These are phyloP conservation scores for Matsumurasca onukii DNA, from an alignment of 1,140 invertebrate species.

Conservation along the genomic window DNA sequence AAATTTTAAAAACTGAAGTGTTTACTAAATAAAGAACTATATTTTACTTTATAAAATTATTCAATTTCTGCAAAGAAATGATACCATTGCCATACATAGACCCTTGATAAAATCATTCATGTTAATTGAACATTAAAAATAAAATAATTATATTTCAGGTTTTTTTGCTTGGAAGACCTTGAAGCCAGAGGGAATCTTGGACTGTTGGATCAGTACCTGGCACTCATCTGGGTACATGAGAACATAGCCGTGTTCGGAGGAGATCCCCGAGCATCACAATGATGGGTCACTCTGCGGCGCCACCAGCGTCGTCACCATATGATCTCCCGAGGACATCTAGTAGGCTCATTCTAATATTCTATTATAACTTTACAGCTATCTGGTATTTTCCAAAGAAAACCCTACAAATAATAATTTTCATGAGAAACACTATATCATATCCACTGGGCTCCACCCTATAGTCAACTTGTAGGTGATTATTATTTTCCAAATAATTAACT, in stretches of 20 bases:
- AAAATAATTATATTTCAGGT: slow-evolving; percentile 50
- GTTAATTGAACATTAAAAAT: too few species aligned
- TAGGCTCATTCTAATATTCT: slow-evolving; percentile 41
- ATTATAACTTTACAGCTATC: too few species aligned
- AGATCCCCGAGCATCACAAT: slow-evolving; percentile 67
- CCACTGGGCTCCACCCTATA: too few species aligned
- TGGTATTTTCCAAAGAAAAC: too few species aligned
- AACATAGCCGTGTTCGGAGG: slow-evolving; percentile 74
- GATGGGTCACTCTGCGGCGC: slow-evolving; percentile 68
- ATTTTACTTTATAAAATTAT: not conserved
- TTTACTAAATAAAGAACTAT: not conserved
- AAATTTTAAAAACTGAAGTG: not conserved
- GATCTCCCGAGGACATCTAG: slow-evolving; percentile 58
- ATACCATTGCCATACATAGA: too few species aligned
- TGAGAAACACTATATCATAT: too few species aligned
- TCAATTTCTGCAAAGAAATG: too few species aligned
- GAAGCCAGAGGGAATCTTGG: slow-evolving; percentile 66
- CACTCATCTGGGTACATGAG: slow-evolving; percentile 67
- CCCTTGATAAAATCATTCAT: too few species aligned
- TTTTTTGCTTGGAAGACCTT: slow-evolving; percentile 63
- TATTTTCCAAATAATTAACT: too few species aligned
- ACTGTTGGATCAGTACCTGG: slow-evolving; percentile 68
- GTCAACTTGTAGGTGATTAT: too few species aligned
- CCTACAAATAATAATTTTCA: too few species aligned
- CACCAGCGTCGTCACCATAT: slow-evolving; percentile 60